These are phyloP conservation scores for Andrena minutula DNA, from an alignment of 2,888 invertebrate genomes.

Conservation along the genomic window DNA sequence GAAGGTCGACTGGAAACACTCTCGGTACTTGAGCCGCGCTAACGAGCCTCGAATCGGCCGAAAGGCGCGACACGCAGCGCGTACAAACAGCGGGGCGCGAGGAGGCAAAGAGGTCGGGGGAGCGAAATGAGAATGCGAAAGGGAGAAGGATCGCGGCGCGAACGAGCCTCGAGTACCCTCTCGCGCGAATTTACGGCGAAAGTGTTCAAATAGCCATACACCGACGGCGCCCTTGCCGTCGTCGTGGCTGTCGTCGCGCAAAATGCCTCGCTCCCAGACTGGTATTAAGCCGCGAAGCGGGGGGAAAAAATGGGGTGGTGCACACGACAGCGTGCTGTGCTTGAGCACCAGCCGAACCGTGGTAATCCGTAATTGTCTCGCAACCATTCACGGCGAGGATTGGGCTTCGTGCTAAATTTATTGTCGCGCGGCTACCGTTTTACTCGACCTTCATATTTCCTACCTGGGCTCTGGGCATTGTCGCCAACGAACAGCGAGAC, in stretches of 20 bases:
- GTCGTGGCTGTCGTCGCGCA: constrained; percentile 51
- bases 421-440: neutral
- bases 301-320: constrained; percentile 34
- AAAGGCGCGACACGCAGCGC: constrained; percentile 53
- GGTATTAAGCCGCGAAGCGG: constrained; percentile 53
- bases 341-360: constrained; percentile 43
- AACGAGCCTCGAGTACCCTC: constrained; percentile 70
- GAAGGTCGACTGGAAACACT: constrained; percentile 33
- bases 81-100: constrained; percentile 23
- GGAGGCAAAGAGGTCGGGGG: constrained; percentile 18
- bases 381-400: constrained; percentile 12
- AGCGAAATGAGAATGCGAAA: constrained; percentile 41
- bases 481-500: neutral
- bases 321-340: constrained; percentile 22
- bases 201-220: constrained; percentile 73
- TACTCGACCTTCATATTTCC: neutral
- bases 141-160: constrained; percentile 57
- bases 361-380: constrained; percentile 51
- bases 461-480: neutral
- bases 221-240: constrained; percentile 40
- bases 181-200: constrained; percentile 75
- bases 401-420: constrained; percentile 13
- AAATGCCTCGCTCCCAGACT: constrained; percentile 58
- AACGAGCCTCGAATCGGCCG: constrained; percentile 75
- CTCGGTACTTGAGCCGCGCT: constrained; percentile 57